Percentiles rank a stretch among this genome's conserved stretches.
Conservation (phyloP, 2,113 vertebrate species). For the Nematolebias whitei region DNA sequence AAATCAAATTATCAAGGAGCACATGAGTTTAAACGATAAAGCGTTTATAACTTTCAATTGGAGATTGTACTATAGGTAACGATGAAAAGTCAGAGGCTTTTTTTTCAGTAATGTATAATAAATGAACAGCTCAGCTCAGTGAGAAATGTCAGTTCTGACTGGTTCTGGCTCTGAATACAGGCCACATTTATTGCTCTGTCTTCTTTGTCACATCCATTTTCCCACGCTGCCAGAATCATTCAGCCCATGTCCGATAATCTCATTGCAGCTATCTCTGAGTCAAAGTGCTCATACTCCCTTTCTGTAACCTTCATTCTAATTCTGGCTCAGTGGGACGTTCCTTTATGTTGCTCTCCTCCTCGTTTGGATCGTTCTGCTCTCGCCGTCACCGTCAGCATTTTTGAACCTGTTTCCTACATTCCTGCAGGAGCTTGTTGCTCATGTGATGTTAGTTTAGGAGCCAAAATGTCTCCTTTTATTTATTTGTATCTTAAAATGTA, state of each 20-base stretch:
- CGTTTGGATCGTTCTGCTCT: background rate
- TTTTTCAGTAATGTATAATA: background rate
- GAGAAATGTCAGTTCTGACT: background rate
- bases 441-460: background rate
- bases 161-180: too few relatives aligned
- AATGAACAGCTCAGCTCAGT: background rate
- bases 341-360: background rate
- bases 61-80: background rate
- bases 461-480: background rate
- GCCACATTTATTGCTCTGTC: too few relatives aligned
- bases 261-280: background rate
- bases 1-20: background rate
- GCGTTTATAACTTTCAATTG: background rate
- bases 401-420: background rate
- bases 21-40: background rate
- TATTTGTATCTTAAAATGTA: background rate
- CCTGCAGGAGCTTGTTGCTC: background rate
- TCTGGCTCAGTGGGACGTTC: background rate
- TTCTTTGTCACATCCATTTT: background rate
- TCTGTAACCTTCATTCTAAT: background rate
- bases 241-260: background rate
- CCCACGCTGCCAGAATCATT: background rate
- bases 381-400: background rate
- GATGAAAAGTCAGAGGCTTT: background rate
- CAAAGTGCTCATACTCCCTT: background rate